A percentile compares a stretch with the other conserved stretches of the same genome.
Evolutionary conservation across 2,113 vertebrate species (phyloP).

Genomic region (Dromiciops gliroides): DNA sequence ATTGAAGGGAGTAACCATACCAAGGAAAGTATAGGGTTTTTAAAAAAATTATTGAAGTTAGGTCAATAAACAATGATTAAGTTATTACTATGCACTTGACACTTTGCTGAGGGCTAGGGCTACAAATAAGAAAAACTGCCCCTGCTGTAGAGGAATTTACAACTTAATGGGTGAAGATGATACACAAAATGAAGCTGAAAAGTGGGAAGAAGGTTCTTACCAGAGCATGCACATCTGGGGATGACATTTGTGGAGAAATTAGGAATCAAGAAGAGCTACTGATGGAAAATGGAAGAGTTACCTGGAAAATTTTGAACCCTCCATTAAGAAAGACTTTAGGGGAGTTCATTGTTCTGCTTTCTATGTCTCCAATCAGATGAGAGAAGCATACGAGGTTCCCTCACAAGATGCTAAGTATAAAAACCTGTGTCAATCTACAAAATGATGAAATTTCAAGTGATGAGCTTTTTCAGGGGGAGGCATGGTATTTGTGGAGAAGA

Average conservation of each 20-base stretch:
- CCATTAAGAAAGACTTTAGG: background rate
- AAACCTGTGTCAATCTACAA: background rate
- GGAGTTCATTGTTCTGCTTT: background rate
- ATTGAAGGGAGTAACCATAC: background rate
- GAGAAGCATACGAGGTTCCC: background rate
- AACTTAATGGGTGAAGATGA: background rate
- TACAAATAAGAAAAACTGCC: background rate
- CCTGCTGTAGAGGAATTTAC: background rate
- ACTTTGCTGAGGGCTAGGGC: background rate
- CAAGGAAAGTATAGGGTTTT: background rate
- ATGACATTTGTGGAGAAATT: background rate
- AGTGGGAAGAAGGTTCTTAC: fast-evolving
- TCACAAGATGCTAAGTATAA: background rate
- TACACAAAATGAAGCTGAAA: background rate
- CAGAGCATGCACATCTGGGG: background rate
- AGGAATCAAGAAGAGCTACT: slow-evolving; percentile 27
- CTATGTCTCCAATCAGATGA: background rate
- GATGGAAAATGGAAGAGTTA: background rate
- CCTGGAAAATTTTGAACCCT: background rate
- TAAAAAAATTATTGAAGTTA: background rate
- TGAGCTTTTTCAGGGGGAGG: background rate
- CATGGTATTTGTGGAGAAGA: background rate
- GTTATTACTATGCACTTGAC: background rate
- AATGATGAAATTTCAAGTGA: background rate
- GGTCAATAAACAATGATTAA: background rate